phyloP scores from a whole-genome alignment of 2,113 vertebrate genomes.

The Psittacara wagleri region DNA sequence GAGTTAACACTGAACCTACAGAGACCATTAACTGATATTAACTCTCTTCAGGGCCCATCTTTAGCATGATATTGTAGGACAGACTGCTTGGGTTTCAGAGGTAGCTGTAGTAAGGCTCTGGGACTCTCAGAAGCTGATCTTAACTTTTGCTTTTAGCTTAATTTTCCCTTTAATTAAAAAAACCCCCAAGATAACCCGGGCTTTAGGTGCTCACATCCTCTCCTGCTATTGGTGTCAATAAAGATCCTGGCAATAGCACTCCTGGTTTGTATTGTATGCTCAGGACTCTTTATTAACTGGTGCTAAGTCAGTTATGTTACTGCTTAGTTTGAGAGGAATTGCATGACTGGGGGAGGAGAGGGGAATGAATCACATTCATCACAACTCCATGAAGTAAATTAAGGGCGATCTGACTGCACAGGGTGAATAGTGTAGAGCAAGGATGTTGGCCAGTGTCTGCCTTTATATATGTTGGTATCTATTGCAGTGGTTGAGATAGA shows the following conservation, averaged over 20 bases:
- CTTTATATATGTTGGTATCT: neutral
- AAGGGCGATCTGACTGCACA: neutral
- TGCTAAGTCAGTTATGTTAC: neutral
- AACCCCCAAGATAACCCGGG: rapidly evolving
- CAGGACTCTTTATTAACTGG: neutral
- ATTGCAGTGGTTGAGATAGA: neutral
- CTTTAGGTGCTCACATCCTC: neutral
- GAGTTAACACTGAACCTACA: neutral
- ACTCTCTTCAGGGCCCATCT: neutral
- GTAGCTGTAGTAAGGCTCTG: neutral
- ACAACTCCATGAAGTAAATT: neutral
- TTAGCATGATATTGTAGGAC: neutral
- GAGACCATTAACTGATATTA: neutral
- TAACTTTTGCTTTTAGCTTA: neutral
- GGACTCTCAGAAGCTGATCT: neutral
- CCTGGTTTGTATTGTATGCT: neutral
- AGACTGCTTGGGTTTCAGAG: neutral
- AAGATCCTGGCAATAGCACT: neutral
- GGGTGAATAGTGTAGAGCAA: neutral
- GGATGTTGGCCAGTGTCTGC: neutral
- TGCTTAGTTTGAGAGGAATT: neutral
- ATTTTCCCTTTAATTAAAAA: neutral
- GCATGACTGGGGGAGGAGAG: neutral
- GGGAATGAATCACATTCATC: neutral
- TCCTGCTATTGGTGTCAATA: neutral